Conservation (phyloP, 2,113 vertebrate genomes). For the Tragelaphus imberbis region DNA sequence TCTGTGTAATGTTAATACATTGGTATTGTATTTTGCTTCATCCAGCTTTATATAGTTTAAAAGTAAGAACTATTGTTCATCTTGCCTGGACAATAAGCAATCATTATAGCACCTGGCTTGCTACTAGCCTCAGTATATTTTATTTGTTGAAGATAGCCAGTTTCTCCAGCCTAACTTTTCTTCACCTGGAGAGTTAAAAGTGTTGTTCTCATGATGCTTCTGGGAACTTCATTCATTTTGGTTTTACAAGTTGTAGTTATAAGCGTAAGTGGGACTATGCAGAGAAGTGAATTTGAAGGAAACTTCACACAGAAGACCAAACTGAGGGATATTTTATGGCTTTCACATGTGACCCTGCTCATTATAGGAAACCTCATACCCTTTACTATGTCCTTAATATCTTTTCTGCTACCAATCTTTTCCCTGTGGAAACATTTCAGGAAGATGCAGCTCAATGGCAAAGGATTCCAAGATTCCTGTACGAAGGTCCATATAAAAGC, state of each 20-base stretch:
- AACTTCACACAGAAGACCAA: background rate
- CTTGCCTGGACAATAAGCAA: background rate
- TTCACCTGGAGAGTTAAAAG: constrained; percentile 9
- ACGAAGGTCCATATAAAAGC: background rate
- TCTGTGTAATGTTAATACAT: background rate
- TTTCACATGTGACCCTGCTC: background rate
- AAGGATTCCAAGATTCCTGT: background rate
- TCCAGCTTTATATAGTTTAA: too few species aligned
- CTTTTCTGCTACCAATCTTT: background rate
- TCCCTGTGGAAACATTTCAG: constrained; percentile 42
- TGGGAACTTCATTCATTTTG: background rate
- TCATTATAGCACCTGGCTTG: constrained; percentile 26
- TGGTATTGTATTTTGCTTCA: background rate
- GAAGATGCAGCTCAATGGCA: background rate
- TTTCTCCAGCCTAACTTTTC: constrained; percentile 34
- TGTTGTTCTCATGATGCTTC: background rate
- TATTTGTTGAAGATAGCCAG: constrained; percentile 53
- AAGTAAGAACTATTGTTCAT: fast-evolving
- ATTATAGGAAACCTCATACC: background rate
- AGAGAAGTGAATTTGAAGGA: background rate
- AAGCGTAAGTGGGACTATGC: fast-evolving
- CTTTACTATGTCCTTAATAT: background rate
- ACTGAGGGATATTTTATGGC: fast-evolving
- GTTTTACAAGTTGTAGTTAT: fast-evolving
- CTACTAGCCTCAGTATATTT: constrained; percentile 29